phyloP scores from a whole-genome alignment of 2,797 vertebrate genomes.

The Ctenosaura bakeri region DNA sequence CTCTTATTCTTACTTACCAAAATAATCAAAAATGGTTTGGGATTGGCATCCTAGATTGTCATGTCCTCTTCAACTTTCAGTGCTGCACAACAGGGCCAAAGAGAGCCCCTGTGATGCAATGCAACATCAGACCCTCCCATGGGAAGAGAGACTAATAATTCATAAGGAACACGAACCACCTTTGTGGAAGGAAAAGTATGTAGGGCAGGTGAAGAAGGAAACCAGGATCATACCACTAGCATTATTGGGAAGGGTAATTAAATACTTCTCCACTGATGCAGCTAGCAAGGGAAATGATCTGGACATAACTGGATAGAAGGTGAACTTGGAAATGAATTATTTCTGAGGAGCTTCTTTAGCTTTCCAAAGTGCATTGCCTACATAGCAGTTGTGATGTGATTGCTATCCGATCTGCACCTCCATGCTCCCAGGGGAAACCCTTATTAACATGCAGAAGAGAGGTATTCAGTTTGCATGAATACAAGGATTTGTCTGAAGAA shows the following conservation, averaged over 20 bases:
- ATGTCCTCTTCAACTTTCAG: background rate
- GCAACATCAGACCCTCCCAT: background rate
- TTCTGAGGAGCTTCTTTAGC: slow-evolving; percentile 17
- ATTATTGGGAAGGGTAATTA: slow-evolving; percentile 12
- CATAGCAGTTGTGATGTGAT: background rate
- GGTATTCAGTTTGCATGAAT: background rate
- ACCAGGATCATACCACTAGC: background rate
- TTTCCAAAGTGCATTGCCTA: slow-evolving; percentile 13
- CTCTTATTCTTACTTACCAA: slow-evolving; percentile 1
- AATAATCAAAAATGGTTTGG: background rate
- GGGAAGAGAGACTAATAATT: slow-evolving; percentile 11
- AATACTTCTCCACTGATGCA: slow-evolving; percentile 3
- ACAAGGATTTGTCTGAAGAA: background rate
- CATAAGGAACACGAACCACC: slow-evolving; percentile 16
- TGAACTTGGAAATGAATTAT: slow-evolving; percentile 27
- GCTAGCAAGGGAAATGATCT: slow-evolving; percentile 9
- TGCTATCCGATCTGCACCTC: background rate
- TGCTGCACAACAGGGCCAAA: background rate
- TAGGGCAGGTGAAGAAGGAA: slow-evolving; percentile 8
- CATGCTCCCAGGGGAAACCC: slow-evolving; percentile 24
- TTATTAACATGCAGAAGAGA: slow-evolving; percentile 13
- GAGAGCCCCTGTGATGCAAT: background rate
- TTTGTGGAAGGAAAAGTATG: background rate
- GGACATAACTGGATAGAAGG: background rate
- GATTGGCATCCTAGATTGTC: background rate